Conservation (phyloP, 2,113 vertebrate species). For the Raja brachyura region DNA sequence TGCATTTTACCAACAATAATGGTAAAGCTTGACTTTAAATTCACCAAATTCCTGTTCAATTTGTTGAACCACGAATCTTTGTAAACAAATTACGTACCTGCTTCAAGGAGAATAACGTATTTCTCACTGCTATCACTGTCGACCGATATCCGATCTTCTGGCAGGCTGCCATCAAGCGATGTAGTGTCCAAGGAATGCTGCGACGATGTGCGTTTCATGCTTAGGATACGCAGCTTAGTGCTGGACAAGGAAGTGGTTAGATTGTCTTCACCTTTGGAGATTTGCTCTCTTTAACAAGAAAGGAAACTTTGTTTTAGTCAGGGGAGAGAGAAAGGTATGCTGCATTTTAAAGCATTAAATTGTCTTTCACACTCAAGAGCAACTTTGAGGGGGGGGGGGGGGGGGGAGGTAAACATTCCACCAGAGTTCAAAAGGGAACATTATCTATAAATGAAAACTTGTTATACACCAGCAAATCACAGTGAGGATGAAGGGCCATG, state of each 20-base stretch:
- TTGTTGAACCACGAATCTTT: not conserved
- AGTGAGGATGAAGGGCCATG: too few relatives aligned
- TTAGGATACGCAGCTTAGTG: constrained; percentile 59
- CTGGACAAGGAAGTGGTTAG: constrained; percentile 43
- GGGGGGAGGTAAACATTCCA: too few relatives aligned
- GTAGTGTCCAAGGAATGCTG: constrained; percentile 83
- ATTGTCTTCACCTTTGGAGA: constrained; percentile 64
- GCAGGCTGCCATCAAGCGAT: constrained; percentile 73
- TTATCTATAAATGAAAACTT: too few relatives aligned
- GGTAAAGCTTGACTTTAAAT: not conserved
- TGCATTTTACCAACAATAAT: not conserved
- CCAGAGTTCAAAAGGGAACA: too few relatives aligned
- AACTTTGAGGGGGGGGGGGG: too few relatives aligned
- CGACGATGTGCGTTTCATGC: constrained; percentile 77
- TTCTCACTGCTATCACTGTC: constrained; percentile 83
- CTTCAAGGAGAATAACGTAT: constrained; percentile 77
- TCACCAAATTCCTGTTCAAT: not conserved
- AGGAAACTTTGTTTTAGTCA: not conserved
- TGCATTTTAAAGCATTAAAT: not conserved
- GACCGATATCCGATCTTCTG: constrained; percentile 77
- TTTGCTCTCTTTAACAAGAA: constrained; percentile 60
- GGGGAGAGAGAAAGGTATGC: not conserved
- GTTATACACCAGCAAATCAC: too few relatives aligned
- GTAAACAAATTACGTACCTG: constrained; percentile 57
- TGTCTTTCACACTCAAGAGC: too few relatives aligned